Evolutionary conservation across 2,113 vertebrate species (phyloP).

Genomic region (Oceanodroma tethys): DNA sequence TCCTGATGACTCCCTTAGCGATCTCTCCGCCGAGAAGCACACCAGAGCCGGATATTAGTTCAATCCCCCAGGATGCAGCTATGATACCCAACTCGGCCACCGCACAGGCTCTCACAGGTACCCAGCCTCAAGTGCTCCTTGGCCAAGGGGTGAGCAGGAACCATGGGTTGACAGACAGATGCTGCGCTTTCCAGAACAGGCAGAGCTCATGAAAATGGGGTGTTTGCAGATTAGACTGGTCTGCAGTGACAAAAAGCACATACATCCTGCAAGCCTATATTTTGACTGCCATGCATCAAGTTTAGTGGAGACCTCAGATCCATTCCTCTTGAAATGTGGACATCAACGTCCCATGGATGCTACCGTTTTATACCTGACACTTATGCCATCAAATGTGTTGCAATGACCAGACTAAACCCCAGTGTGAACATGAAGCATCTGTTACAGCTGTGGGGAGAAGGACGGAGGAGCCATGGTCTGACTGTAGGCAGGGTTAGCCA

Average conservation of each 20-base stretch:
- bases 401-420: neutral
- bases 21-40: constrained; percentile 88
- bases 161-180: accelerated
- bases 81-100: constrained; percentile 84
- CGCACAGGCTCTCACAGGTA: constrained; percentile 91
- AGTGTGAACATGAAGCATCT: neutral
- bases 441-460: neutral
- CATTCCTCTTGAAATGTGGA: neutral
- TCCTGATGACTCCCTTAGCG: constrained; percentile 87
- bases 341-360: neutral
- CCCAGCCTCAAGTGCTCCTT: neutral
- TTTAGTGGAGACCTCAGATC: neutral
- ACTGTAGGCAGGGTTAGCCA: neutral
- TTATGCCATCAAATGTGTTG: neutral
- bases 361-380: neutral
- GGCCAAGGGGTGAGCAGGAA: neutral
- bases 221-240: neutral
- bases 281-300: neutral
- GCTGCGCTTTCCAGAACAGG: neutral
- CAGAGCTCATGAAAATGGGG: neutral
- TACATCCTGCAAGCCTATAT: neutral
- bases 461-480: neutral
- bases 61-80: constrained; percentile 91
- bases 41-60: constrained; percentile 90
- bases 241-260: neutral